Percentiles rank a stretch among this genome's conserved stretches.
Conservation (phyloP, 2,888 invertebrate species). For the Ypsolopha scabrella region DNA sequence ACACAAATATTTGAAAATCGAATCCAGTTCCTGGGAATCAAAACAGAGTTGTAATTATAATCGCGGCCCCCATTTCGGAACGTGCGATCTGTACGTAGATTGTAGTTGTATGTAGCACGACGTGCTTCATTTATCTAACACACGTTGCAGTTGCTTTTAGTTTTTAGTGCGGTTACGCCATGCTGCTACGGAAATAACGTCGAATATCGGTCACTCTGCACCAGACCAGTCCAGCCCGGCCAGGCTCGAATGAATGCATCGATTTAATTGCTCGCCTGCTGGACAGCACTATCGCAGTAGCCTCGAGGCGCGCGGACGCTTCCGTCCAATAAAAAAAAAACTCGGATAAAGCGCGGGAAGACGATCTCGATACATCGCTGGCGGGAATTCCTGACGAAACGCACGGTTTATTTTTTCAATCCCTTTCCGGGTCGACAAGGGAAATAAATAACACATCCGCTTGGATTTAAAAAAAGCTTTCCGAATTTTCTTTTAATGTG, state of each 20-base stretch:
- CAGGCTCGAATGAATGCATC: slow-evolving; percentile 44
- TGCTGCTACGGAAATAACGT: slow-evolving; percentile 63
- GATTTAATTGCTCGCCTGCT: slow-evolving; percentile 46
- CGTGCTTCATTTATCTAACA: slow-evolving; percentile 56
- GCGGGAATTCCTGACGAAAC: slow-evolving; percentile 13
- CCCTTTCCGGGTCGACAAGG: slow-evolving; percentile 9
- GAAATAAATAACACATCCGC: slow-evolving; percentile 8
- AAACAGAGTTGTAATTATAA: neutral
- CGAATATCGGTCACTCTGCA: slow-evolving; percentile 65
- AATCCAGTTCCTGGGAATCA: neutral
- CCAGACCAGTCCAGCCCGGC: neutral
- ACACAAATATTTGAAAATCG: neutral
- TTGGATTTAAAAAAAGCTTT: neutral
- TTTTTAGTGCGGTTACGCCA: slow-evolving; percentile 58
- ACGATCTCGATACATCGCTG: slow-evolving; percentile 11
- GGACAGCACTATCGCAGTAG: slow-evolving; percentile 49
- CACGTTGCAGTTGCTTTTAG: slow-evolving; percentile 61
- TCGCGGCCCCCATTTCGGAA: neutral
- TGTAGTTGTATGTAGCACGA: slow-evolving; percentile 17
- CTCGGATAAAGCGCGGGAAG: slow-evolving; percentile 38
- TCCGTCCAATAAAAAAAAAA: slow-evolving; percentile 31
- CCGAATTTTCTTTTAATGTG: too few species aligned
- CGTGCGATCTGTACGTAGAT: neutral
- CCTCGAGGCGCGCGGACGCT: slow-evolving; percentile 55
- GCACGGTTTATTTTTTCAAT: slow-evolving; percentile 10